Conservation (phyloP, 2,113 vertebrate species). For the Neogale vison region DNA sequence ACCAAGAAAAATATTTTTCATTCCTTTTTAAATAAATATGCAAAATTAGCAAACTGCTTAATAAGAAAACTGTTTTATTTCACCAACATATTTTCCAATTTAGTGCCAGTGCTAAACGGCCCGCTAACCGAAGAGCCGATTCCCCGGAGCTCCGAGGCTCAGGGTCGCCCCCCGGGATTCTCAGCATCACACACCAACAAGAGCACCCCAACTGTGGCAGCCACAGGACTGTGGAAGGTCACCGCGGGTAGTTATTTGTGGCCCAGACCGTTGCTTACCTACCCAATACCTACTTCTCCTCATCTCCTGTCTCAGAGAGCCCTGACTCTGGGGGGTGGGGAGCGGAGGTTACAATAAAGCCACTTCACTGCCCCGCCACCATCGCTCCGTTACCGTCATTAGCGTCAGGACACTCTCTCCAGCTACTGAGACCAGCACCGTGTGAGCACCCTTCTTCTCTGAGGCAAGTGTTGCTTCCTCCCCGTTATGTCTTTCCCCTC, state of each 20-base stretch:
- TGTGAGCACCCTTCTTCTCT: background rate
- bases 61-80: background rate
- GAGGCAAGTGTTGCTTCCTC: background rate
- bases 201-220: background rate
- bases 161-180: background rate
- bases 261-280: background rate
- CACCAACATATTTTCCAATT: background rate
- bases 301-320: background rate
- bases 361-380: no score
- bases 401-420: background rate
- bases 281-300: background rate
- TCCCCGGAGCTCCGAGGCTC: fast-evolving
- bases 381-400: no score
- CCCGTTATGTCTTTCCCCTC: background rate
- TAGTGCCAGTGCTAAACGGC: background rate
- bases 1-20: background rate
- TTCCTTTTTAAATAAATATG: background rate
- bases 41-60: background rate
- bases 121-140: background rate
- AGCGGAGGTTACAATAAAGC: background rate
- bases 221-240: background rate
- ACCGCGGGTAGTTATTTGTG: background rate
- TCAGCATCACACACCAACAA: background rate
- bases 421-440: background rate
- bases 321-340: background rate